Base-by-base conservation (phyloP, 2,113 vertebrate species). In the Percina caprodes region DNA sequence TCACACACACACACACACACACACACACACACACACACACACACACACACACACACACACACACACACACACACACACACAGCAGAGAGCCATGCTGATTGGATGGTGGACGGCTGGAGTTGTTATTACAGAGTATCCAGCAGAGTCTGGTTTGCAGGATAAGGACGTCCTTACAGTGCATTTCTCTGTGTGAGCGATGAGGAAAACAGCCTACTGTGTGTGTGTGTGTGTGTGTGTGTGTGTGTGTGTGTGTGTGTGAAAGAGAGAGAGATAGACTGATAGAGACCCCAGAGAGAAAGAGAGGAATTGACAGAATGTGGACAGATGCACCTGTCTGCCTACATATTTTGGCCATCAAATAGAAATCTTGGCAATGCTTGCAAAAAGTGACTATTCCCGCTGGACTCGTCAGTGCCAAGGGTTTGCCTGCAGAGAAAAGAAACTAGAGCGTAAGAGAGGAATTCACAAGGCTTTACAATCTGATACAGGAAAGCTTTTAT, bases 101-200 rank as follows among this genome's bases (percentile, higher is more conserved):
- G 82, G 88, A 86, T 75, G 82, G 80, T 84, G 78, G 86, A 86
- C 33, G 84, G 86, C 86, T 88, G 88, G 86, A 91, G 91, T 78
- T 87, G 79, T 91, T 90, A 92, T 89, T 92, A 88, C 75, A 76
- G 76, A 86, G 88, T 79, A 86, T 84, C 88, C 89, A 87, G 89
- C 88, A 80, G 81, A 87, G 91, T 90, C 91, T 93, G 92, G 90
- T 90, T 79, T 90, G 88, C 84, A 86, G 91, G 93, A 93, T 93
- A 91, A 92, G 92, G 91, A 91, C 85, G 63, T 91, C 81, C 89
- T 89, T 87, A 91, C 86, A 87, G 85, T 83, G 89, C 88, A 90
- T 79, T 88, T 86, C 87, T 91, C 88, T 69, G 88, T 89, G 87
- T 90, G 91, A 92, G 88, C 74, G 86, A 93, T 89, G 88, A 92